Evolutionary conservation across 2,113 vertebrate species (phyloP), one percentile per base, ranked within the genome.

Genomic region (Cyanistes caeruleus): DNA sequence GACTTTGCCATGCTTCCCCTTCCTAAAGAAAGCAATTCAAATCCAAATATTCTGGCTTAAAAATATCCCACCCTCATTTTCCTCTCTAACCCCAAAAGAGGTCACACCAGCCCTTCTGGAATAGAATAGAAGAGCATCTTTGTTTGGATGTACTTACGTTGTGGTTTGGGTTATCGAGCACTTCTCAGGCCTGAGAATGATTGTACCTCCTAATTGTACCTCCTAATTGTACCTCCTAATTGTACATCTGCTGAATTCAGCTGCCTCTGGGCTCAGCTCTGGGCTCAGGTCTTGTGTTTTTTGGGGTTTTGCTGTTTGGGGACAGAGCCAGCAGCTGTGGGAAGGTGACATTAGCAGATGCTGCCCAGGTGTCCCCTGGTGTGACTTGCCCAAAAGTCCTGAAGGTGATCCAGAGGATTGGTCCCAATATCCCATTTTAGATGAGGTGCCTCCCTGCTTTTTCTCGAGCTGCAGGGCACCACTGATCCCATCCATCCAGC

Each of bases 31-130:
- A 90, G 48, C 60, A 35, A 81, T 56, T 82, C 35, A 85, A 76
- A 85, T 84, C 73, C 83, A 92, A 75, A 44, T 74, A 90, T 55
- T 77, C 89, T 70, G 48, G 13, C 59, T 94, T 67, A 67, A 89
- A 94, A 94, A 92, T 77, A 90, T 59, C 86, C 39, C 64, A 88
- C n/a, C 64, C 64, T 93, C 52, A 14, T 93, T 92, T 83, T 90
- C 39, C 73, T 95, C 52, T 79, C 76, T 75, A 92, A 75, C 30
- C 37, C 27, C 63, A 74, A 77, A 90, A 31, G 76, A 92, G 80
- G 69, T 77, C 64, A 72, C 24, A 35, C 30, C 56, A 86, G 48
- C 22, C 37, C 18, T 86, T 84, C 55, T 74, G 79, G 41, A 51
- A 39, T 10, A 39, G 75, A 75, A 52, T 4, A 56, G 70, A 84